A percentile compares a stretch with the other conserved stretches of the same genome.
Evolutionary conservation across 2,888 invertebrate species (phyloP).

Genomic region (Spilarctia lutea): DNA sequence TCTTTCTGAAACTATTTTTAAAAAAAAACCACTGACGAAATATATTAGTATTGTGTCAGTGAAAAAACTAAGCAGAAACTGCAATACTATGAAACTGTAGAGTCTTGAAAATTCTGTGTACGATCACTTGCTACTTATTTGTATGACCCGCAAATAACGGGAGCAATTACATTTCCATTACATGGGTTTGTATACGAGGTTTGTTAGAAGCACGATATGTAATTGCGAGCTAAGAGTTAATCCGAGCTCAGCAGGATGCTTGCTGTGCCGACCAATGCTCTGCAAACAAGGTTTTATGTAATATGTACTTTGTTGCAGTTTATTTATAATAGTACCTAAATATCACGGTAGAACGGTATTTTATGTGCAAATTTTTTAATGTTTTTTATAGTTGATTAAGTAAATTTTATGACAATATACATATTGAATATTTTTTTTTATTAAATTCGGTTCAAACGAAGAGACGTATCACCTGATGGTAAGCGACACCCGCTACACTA

Average conservation of each 20-base stretch:
- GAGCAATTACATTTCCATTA: conserved; percentile 10
- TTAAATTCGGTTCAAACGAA: no score
- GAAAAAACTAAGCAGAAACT: not conserved
- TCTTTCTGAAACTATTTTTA: not conserved
- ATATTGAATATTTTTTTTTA: no score
- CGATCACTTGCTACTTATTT: conserved; percentile 3
- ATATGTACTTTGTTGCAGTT: conserved; percentile 39
- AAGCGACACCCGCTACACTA: no score
- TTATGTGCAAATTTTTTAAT: not conserved
- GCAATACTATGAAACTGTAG: not conserved
- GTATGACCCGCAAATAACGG: not conserved
- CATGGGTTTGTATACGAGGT: conserved; percentile 27
- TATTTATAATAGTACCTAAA: not conserved
- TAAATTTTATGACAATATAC: no score
- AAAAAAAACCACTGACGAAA: no score
- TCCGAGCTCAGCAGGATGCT: conserved; percentile 47
- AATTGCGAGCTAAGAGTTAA: conserved; percentile 62
- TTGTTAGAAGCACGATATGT: conserved; percentile 49
- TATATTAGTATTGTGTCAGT: no score
- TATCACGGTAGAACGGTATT: not conserved
- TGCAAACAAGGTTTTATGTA: conserved; percentile 23
- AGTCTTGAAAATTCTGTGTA: not conserved
- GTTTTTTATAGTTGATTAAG: not conserved
- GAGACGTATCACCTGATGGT: no score
- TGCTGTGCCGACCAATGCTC: conserved; percentile 15